These are phyloP conservation scores for Megalonaias nervosa DNA, from an alignment of 1,140 invertebrate species.

Conservation along the genomic window DNA sequence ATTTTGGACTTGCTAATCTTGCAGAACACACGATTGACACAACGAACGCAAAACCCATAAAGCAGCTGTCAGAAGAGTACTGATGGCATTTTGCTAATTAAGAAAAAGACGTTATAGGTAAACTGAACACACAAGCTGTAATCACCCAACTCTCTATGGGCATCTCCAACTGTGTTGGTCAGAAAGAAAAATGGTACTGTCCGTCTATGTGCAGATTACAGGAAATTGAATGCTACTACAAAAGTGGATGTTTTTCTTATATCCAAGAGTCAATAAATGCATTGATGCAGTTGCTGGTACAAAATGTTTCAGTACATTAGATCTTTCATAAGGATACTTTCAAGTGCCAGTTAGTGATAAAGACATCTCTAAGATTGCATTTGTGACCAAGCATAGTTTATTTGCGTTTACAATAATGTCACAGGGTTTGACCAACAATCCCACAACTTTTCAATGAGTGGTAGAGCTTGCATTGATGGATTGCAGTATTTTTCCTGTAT, in stretches of 20 bases:
- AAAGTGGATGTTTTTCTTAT: constrained; percentile 14
- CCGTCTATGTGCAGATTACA: constrained; percentile 72
- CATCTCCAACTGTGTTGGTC: constrained; percentile 38
- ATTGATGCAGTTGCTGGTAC: not conserved
- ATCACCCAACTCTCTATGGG: constrained; percentile 43
- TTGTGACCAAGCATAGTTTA: constrained; percentile 36
- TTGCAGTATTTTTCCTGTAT: too few relatives aligned
- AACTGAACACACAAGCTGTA: too few relatives aligned
- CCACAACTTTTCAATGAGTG: constrained; percentile 6
- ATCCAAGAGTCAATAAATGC: constrained; percentile 2
- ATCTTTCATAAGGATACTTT: not conserved
- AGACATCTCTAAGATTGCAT: constrained; percentile 45
- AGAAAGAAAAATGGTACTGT: constrained; percentile 74
- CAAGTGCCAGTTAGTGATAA: constrained; percentile 4
- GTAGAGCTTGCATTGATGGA: too few relatives aligned
- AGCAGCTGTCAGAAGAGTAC: constrained; percentile 36
- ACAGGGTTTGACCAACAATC: constrained; percentile 24
- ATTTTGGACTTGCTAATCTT: too few relatives aligned
- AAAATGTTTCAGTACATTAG: constrained; percentile 6
- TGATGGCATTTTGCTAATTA: constrained; percentile 21
- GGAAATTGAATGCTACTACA: constrained; percentile 61
- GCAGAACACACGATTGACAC: too few relatives aligned
- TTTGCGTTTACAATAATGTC: constrained; percentile 21
- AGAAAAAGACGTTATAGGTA: constrained; percentile 34
- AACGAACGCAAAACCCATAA: constrained; percentile 29